These are phyloP conservation scores for Marisa cornuarietis DNA, from an alignment of 1,140 invertebrate species.

Conservation along the genomic window DNA sequence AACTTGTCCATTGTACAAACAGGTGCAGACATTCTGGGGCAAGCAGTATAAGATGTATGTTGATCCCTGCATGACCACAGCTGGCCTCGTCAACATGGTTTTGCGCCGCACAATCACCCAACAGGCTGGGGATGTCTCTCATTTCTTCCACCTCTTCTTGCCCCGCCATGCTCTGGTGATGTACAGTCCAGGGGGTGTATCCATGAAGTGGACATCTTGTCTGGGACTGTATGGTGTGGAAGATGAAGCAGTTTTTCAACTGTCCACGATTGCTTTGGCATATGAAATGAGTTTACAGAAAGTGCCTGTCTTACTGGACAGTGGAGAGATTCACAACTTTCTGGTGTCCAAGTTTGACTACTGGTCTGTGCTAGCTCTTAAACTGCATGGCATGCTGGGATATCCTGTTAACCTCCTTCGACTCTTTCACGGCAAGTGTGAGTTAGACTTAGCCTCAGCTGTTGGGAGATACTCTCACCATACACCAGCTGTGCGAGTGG, in stretches of 20 bases:
- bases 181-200: slow-evolving; percentile 33
- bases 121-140: slow-evolving; percentile 37
- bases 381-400: slow-evolving; percentile 54
- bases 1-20: slow-evolving; percentile 9
- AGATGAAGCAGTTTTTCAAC: slow-evolving; percentile 39
- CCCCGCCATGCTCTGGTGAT: slow-evolving; percentile 50
- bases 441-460: slow-evolving; percentile 43
- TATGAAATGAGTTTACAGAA: slow-evolving; percentile 43
- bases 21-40: slow-evolving; percentile 59
- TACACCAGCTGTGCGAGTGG: slow-evolving; percentile 39
- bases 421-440: slow-evolving; percentile 36
- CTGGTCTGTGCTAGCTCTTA: slow-evolving; percentile 56
- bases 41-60: slow-evolving; percentile 52
- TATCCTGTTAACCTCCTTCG: slow-evolving; percentile 56
- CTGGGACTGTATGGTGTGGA: slow-evolving; percentile 45
- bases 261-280: slow-evolving; percentile 50
- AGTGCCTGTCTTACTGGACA: slow-evolving; percentile 44
- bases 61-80: slow-evolving; percentile 52
- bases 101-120: slow-evolving; percentile 48
- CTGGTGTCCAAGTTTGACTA: slow-evolving; percentile 52
- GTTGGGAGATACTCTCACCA: slow-evolving; percentile 39
- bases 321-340: slow-evolving; percentile 40
- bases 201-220: slow-evolving; percentile 48
- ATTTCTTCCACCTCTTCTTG: slow-evolving; percentile 51
- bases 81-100: slow-evolving; percentile 45